Base-by-base conservation (phyloP, 2,797 vertebrate genomes). In the Cyprinodon diabolis region DNA sequence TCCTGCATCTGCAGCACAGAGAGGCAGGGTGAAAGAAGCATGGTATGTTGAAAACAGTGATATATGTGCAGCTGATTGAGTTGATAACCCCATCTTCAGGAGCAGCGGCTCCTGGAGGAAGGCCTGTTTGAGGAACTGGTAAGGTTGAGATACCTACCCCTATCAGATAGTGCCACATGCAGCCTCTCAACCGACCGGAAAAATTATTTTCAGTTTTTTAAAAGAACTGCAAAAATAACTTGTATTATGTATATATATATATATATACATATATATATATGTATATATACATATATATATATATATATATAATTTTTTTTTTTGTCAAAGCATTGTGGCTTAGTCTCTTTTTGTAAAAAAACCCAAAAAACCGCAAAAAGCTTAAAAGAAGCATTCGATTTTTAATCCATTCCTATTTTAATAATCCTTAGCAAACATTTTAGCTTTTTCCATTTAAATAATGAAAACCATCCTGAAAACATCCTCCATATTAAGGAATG, bases 21-120 rank as follows among this genome's bases (percentile, higher is more conserved):
- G 81, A 70, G 71, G 78, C 75, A 58, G 82, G 69, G 66, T 72
- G 77, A 82, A 75, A 71, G 83, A 84, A 83, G 57, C 72, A 43
- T 78, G 62, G 81, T 85, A 76, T 81, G 79, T 85, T 87, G 48
- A n/a, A 72, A 77, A 81, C 76, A 82, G 75, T 78, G 90, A 93
- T 93, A 93, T 91, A 91, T 87, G 88, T 80, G 76, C 87, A 82
- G 83, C 86, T 94, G 93, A 94, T 94, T 92, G 92, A 90, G 93
- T 92, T 94, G 92, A 91, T 86, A 84, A 90, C 92, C 94, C 78
- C 67, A 75, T 82, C 84, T 90, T 81, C 69, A 80, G 81, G 80
- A 86, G 82, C 80, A 70, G 79, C 76, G 74, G 86, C 78, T 67
- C 30, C 47, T 55, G 80, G 57, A 75, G 78, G 79, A 68, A 69